These are phyloP conservation scores for Hermatobates lingyangjiaoensis DNA, from an alignment of 1,140 invertebrate genomes.

Conservation along the genomic window DNA sequence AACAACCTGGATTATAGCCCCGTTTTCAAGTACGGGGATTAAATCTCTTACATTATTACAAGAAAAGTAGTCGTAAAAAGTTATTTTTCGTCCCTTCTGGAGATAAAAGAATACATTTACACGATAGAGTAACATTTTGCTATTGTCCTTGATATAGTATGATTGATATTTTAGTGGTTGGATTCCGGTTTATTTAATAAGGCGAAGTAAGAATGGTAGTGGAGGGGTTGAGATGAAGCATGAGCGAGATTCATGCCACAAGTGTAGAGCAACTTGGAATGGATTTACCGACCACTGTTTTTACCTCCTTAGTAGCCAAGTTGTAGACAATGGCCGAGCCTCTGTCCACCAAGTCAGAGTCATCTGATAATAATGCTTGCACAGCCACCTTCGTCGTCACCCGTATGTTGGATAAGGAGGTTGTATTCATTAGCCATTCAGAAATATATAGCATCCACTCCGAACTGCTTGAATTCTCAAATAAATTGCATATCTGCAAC, in stretches of 20 bases:
- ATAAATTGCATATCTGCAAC: constrained; percentile 68
- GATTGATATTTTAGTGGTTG: too few species aligned
- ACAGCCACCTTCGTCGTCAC: constrained; percentile 81
- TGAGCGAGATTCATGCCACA: constrained; percentile 15
- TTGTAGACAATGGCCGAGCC: constrained; percentile 79
- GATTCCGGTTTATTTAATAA: too few species aligned
- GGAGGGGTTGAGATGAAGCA: constrained; percentile 9
- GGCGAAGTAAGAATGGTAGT: too few species aligned
- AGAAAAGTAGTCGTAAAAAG: too few species aligned
- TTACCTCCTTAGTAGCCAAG: constrained; percentile 86
- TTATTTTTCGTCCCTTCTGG: too few species aligned
- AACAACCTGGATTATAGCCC: too few species aligned
- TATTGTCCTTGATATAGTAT: too few species aligned
- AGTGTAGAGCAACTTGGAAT: not conserved
- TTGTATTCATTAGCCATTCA: constrained; percentile 59
- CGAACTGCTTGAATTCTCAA: constrained; percentile 69
- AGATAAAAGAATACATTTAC: too few species aligned
- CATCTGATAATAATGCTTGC: constrained; percentile 59
- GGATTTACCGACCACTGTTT: constrained; percentile 78
- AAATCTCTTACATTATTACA: too few species aligned
- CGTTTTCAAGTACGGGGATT: too few species aligned
- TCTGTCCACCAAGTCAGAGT: constrained; percentile 46
- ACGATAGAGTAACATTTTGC: too few species aligned
- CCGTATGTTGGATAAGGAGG: constrained; percentile 66
- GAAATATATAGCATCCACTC: constrained; percentile 87